phyloP scores from a whole-genome alignment of 2,113 vertebrate species.

The Semnopithecus entellus region DNA sequence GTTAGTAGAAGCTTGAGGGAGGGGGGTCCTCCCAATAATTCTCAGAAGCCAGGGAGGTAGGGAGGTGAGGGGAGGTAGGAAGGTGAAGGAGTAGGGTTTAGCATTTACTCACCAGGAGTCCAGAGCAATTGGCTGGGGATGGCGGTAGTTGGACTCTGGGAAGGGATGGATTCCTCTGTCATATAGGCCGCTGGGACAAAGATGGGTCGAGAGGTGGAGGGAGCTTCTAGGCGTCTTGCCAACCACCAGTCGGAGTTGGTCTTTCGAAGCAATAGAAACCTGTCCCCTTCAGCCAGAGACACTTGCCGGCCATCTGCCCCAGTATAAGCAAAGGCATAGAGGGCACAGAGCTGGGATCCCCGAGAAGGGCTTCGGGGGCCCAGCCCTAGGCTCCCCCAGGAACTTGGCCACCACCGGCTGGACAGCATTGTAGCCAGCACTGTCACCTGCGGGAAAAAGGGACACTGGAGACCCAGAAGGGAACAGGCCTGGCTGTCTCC shows the following conservation, averaged over 20 bases:
- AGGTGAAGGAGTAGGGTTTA: not conserved
- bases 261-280: constrained; percentile 91
- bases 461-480: not conserved
- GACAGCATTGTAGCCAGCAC: constrained; percentile 85
- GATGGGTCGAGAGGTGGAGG: constrained; percentile 86
- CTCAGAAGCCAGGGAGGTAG: not conserved
- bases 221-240: constrained; percentile 86
- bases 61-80: not conserved
- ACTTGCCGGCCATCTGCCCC: constrained; percentile 88
- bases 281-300: constrained; percentile 91
- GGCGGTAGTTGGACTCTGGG: constrained; percentile 69
- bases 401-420: constrained; percentile 77
- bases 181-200: constrained; percentile 93
- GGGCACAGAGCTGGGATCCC: constrained; percentile 84
- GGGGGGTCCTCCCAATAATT: not conserved
- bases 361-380: not conserved
- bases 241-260: constrained; percentile 94
- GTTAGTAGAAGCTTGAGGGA: not conserved
- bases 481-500: not conserved
- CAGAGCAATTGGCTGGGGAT: constrained; percentile 63
- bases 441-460: constrained; percentile 30
- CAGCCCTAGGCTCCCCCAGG: constrained; percentile 72
- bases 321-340: constrained; percentile 90
- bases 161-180: constrained; percentile 80
- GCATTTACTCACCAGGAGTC: constrained; percentile 61